A percentile compares a stretch with the other conserved stretches of the same genome.
phyloP scores from a whole-genome alignment of 30 jellyfish, hydroid and myxozoan genomes.

The Aurelia sp. region DNA sequence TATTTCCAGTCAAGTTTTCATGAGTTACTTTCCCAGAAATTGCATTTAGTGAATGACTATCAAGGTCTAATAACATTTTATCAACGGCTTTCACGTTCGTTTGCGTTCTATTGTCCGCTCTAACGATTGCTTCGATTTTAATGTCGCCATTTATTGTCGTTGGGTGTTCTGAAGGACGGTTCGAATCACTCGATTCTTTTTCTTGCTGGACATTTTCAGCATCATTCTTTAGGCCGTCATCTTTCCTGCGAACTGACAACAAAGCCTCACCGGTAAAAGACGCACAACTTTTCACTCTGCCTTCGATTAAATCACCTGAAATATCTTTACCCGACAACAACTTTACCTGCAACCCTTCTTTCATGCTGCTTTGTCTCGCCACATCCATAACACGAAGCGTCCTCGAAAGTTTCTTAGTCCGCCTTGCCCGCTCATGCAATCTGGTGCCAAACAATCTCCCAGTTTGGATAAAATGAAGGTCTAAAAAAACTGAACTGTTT shows the following conservation, averaged over 20 bases:
- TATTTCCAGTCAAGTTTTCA: too few species aligned
- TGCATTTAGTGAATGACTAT: background rate
- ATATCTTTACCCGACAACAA: conserved; percentile 58
- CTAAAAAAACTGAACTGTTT: conserved; percentile 35
- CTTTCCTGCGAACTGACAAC: background rate
- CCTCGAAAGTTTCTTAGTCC: conserved; percentile 41
- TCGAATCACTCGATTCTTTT: background rate
- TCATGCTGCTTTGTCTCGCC: conserved; percentile 76
- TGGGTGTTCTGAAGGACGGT: conserved; percentile 13
- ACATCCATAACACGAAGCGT: conserved; percentile 67
- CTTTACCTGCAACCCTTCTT: conserved; percentile 69
- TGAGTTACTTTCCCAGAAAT: too few species aligned
- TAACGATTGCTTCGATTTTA: conserved; percentile 50
- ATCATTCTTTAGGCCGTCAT: background rate
- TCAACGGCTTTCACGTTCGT: conserved; percentile 5
- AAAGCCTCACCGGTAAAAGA: conserved; percentile 7
- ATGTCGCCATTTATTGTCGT: conserved; percentile 35
- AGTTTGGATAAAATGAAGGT: conserved; percentile 43
- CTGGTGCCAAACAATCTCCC: conserved; percentile 45
- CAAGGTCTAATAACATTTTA: conserved; percentile 1
- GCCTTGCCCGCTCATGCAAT: conserved; percentile 55
- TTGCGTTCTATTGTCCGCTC: conserved; percentile 52
- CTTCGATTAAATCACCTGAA: conserved; percentile 28
- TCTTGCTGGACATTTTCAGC: background rate
- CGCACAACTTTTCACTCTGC: conserved; percentile 6